Evolutionary conservation across 2,797 vertebrate species (phyloP).

Genomic region (Tauraco hartlaubi): DNA sequence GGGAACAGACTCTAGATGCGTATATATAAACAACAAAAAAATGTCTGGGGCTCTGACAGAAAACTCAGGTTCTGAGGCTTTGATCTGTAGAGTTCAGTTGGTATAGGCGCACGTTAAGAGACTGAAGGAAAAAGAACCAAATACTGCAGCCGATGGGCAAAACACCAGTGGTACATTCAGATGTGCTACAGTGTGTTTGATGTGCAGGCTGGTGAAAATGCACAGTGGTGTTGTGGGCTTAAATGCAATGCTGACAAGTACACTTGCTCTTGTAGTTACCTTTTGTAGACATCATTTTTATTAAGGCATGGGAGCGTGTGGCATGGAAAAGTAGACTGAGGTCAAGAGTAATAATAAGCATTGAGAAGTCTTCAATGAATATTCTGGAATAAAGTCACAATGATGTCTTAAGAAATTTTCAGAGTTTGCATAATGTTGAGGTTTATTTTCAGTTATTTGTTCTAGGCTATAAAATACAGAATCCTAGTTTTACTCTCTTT

Average conservation of each 20-base stretch:
- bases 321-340: neutral
- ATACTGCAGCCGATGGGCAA: neutral
- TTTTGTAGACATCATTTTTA: neutral
- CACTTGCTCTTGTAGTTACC: neutral
- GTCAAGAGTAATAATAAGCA: neutral
- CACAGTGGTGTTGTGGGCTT: neutral
- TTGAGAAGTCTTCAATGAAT: neutral
- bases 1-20: neutral
- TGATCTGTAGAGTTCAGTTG: neutral
- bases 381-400: neutral
- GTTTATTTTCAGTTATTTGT: neutral
- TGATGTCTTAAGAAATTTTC: neutral
- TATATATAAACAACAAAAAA: neutral
- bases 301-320: neutral
- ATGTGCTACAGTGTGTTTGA: neutral
- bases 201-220: neutral
- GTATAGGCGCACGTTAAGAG: neutral
- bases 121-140: neutral
- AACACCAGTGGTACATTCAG: neutral
- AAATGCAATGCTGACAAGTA: neutral
- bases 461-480: neutral
- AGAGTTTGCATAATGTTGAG: fast-evolving
- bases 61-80: neutral
- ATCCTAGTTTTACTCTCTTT: neutral
- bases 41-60: neutral